Percentiles rank a stretch among this genome's conserved stretches.
Conservation (phyloP, 2,113 vertebrate species). For the Dasyornis broadbenti region DNA sequence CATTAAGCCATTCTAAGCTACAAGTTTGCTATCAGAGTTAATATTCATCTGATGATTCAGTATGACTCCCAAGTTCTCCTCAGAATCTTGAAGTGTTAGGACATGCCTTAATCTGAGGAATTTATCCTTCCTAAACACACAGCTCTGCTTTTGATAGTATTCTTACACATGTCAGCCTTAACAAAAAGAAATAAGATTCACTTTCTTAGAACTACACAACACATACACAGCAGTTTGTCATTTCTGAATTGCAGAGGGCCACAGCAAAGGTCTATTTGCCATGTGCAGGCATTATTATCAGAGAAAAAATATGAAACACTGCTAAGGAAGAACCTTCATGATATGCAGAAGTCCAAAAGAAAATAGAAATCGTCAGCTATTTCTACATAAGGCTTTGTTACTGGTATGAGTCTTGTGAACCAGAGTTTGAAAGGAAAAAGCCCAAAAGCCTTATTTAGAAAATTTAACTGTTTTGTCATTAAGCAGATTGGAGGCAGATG, state of each 20-base stretch:
- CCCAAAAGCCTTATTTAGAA: neutral
- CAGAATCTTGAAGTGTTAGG: neutral
- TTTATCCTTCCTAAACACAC: neutral
- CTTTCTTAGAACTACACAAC: neutral
- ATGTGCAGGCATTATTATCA: neutral
- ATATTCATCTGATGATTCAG: neutral
- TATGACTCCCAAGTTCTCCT: neutral
- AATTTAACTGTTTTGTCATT: constrained; percentile 23
- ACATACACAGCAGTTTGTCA: neutral
- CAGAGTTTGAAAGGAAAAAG: constrained; percentile 7
- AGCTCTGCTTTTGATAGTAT: neutral
- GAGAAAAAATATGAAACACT: neutral
- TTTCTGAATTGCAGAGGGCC: neutral
- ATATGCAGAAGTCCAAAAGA: neutral
- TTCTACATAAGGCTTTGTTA: neutral
- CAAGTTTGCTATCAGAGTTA: neutral
- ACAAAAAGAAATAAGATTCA: neutral
- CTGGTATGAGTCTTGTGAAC: constrained; percentile 20
- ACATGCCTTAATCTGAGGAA: neutral
- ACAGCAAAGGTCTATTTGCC: neutral
- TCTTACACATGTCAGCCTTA: neutral
- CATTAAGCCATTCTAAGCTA: neutral
- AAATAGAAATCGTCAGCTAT: neutral
- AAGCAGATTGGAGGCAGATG: constrained; percentile 16
- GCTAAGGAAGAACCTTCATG: neutral